phyloP scores from a whole-genome alignment of 2,113 vertebrate species.

The Chionodraco myersi region DNA sequence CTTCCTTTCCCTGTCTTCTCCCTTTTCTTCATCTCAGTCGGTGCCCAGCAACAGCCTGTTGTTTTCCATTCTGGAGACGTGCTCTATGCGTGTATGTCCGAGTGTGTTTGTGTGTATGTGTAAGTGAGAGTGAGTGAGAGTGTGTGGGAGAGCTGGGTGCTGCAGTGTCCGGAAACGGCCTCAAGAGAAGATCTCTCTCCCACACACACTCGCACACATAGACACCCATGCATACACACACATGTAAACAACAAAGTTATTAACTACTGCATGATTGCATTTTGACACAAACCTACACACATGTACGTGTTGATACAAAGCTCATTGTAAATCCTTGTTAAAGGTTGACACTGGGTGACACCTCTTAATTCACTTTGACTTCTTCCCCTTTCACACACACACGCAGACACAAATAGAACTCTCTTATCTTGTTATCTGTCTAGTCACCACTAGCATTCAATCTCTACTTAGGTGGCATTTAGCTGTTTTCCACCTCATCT shows the following conservation, averaged over 20 bases:
- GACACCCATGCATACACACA: neutral
- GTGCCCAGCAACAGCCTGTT: conserved; percentile 71
- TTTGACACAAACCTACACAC: neutral
- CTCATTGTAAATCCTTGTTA: conserved; percentile 11
- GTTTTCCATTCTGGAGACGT: conserved; percentile 64
- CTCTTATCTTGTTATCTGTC: conserved; percentile 9
- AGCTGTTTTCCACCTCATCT: conserved; percentile 16
- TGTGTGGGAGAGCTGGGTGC: conserved; percentile 71
- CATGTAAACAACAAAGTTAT: conserved; percentile 6
- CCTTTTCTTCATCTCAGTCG: conserved; percentile 56
- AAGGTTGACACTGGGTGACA: conserved; percentile 3
- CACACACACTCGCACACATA: conserved; percentile 18
- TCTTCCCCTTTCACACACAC: conserved; percentile 12
- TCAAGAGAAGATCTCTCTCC: conserved; percentile 56
- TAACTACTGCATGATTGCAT: neutral
- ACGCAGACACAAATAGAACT: conserved; percentile 20
- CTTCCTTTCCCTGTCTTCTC: conserved; percentile 6
- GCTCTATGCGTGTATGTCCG: conserved; percentile 24
- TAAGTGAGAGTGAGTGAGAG: conserved; percentile 15
- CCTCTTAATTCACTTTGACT: conserved; percentile 15
- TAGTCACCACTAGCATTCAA: neutral
- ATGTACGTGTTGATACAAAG: conserved; percentile 16
- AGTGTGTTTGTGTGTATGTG: neutral
- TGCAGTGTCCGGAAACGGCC: conserved; percentile 71
- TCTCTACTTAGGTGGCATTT: conserved; percentile 15